Conservation (phyloP, 2,888 invertebrate species). For the Bedellia somnulentella region DNA sequence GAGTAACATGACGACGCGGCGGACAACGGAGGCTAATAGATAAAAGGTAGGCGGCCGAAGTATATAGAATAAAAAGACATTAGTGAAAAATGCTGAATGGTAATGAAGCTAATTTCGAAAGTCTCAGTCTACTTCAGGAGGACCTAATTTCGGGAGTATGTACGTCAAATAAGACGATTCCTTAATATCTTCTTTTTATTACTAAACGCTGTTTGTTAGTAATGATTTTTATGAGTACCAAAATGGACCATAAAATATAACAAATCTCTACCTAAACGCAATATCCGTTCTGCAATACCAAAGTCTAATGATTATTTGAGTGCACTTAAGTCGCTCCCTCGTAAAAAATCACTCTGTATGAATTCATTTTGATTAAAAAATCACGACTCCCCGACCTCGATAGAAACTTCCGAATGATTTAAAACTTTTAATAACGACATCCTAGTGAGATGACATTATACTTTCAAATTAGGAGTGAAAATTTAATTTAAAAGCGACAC, state of each 20-base stretch:
- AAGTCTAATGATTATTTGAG: constrained; percentile 58
- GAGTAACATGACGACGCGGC: no score
- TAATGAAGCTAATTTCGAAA: no score
- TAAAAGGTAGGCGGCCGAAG: no score
- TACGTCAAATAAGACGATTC: no score
- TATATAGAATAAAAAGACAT: no score
- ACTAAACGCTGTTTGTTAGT: not conserved
- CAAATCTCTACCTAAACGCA: constrained; percentile 50
- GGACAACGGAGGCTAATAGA: no score
- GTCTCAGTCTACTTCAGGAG: no score
- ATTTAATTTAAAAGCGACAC: constrained; percentile 63
- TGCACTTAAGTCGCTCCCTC: constrained; percentile 44
- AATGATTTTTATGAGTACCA: constrained; percentile 27
- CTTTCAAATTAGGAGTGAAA: constrained; percentile 64
- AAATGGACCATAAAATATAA: constrained; percentile 46
- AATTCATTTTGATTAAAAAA: constrained; percentile 61
- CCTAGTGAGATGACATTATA: constrained; percentile 63
- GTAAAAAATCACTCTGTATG: constrained; percentile 60
- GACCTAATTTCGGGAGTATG: no score
- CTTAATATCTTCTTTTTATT: no score
- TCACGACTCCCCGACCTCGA: constrained; percentile 45
- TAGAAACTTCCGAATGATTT: constrained; percentile 56
- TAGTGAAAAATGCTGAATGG: no score
- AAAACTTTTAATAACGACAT: constrained; percentile 62
- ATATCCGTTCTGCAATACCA: constrained; percentile 54